Evolutionary conservation across 2,888 invertebrate species (phyloP).

Genomic region (Dynastes grantii): DNA sequence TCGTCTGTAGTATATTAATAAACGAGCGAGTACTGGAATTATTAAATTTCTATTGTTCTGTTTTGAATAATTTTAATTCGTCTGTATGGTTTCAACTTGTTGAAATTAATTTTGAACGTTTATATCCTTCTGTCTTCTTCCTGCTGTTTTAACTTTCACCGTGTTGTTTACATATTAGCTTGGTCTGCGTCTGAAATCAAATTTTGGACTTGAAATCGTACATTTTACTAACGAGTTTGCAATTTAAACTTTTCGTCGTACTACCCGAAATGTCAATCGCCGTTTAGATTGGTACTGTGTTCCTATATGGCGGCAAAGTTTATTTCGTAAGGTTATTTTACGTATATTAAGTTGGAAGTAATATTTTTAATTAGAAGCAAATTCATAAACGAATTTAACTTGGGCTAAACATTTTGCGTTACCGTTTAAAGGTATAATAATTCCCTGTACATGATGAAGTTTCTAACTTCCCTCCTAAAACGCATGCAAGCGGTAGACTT

Average conservation of each 20-base stretch:
- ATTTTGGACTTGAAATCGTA: background rate
- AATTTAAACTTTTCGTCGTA: no score
- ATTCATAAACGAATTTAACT: no score
- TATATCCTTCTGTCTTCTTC: background rate
- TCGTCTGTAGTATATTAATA: constrained; percentile 18
- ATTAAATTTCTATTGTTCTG: constrained; percentile 28
- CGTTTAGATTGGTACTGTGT: background rate
- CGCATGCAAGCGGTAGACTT: no score
- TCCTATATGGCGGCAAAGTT: background rate
- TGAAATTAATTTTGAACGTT: constrained; percentile 25
- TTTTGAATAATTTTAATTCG: background rate
- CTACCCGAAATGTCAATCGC: background rate
- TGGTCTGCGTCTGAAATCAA: background rate
- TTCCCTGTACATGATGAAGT: no score
- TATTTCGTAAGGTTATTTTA: background rate
- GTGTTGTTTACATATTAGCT: background rate
- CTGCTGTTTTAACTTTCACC: background rate
- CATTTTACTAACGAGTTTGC: background rate
- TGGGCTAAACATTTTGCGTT: no score
- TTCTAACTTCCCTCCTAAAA: no score
- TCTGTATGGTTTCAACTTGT: constrained; percentile 23
- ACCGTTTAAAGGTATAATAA: no score
- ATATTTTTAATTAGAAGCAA: no score
- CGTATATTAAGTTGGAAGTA: no score
- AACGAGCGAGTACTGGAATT: constrained; percentile 18